Evolutionary conservation across 2,888 invertebrate genomes (phyloP).

Genomic region (Apodemia zela): DNA sequence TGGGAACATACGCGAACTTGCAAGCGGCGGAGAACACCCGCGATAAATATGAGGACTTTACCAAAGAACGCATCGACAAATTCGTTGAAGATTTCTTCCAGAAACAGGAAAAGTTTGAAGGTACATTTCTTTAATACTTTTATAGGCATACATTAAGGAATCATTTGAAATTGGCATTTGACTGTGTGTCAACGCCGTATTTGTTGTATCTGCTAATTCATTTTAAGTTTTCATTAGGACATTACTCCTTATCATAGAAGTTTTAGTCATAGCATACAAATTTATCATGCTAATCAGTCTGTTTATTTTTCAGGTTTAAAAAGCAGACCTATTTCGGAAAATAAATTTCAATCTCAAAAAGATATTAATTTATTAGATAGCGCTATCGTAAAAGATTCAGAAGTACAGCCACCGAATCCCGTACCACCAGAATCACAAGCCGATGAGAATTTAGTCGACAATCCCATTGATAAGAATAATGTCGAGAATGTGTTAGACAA

Average conservation of each 20-base stretch:
- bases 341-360: slow-evolving; percentile 34
- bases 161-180: too few species aligned
- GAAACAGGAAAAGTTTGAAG: slow-evolving; percentile 48
- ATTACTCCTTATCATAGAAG: too few species aligned
- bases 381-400: slow-evolving; percentile 56
- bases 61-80: slow-evolving; percentile 62
- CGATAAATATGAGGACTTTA: slow-evolving; percentile 62
- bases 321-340: slow-evolving; percentile 40
- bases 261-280: too few species aligned
- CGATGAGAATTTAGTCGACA: slow-evolving; percentile 63
- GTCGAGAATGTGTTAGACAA: slow-evolving; percentile 45
- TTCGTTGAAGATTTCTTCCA: slow-evolving; percentile 72
- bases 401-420: slow-evolving; percentile 69
- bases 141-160: too few species aligned
- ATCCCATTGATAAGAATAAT: slow-evolving; percentile 37
- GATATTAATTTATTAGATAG: slow-evolving; percentile 37
- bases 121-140: slow-evolving; percentile 33
- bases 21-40: slow-evolving; percentile 83
- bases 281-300: not conserved
- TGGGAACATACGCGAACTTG: slow-evolving; percentile 94
- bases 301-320: slow-evolving; percentile 42
- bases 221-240: too few species aligned
- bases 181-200: not conserved
- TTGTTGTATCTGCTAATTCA: not conserved
- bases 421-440: slow-evolving; percentile 65